Base-by-base conservation (phyloP, 2,113 vertebrate genomes). In the Colistium nudipinnis region DNA sequence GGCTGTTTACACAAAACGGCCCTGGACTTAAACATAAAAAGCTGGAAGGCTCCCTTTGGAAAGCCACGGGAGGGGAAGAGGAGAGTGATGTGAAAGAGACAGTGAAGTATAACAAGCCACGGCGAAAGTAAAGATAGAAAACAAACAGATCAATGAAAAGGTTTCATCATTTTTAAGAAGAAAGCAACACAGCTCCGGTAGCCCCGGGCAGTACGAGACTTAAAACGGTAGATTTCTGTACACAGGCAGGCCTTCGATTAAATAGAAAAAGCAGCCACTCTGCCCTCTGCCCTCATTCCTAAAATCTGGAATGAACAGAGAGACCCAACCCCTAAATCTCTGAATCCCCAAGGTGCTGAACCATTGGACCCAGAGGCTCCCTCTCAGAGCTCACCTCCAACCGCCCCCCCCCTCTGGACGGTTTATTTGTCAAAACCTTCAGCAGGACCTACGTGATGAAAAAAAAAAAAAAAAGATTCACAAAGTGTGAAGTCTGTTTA, bases 371-470 rank as follows among this genome's bases (percentile, higher is more conserved):
- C 2, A 22, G 24, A 62, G 31, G 7, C 56, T 33, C 44, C 33
- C 68, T 60, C 51, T 62, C 51, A 63, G 4, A 56, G 33, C 66
- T 69, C 69, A 74, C 44, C 52, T 54, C 7, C 43, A 48, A 43
- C 51, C 51, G 52, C 51, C 57, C 8, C 7, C 43, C 31, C 56
- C 33, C 4, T 7, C 45, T 10, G 7, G 43, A 47, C 19, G 16
- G 70, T 65, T 68, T 76, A 84, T 82, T 74, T 81, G 51, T 83
- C 67, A 77, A 76, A 88, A 60, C 54, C 72, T 67, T 77, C 74
- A 73, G 51, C 41, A 71, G 55, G 19, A 49, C 79, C 25, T 35
- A 39, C n/a, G n/a, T 16, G 41, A 60, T 25, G 22, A 27, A 14
- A 43, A 49, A 57, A 59, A 57, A 43, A 14, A 36, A 60, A 55